Evolutionary conservation across 1,140 invertebrate species (phyloP).

Genomic region (Ceratina japonica): DNA sequence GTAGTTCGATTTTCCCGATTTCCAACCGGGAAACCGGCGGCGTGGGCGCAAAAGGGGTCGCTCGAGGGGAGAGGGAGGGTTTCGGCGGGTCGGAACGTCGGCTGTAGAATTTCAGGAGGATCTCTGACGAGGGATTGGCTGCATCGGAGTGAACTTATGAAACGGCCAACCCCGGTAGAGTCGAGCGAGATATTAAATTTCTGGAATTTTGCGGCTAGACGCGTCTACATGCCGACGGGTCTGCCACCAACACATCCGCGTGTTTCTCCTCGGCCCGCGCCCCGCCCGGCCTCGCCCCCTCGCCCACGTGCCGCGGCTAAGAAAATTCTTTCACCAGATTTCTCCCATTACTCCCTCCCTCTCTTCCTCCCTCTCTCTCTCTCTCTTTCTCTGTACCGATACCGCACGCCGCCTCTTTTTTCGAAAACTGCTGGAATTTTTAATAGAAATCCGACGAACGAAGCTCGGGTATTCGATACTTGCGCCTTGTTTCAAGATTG

Average conservation of each 20-base stretch:
- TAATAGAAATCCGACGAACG: too few species aligned
- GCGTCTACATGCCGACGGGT: constrained; percentile 67
- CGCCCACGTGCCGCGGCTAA: constrained; percentile 38
- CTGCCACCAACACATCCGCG: constrained; percentile 35
- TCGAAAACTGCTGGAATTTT: too few species aligned
- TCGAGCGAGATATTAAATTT: constrained; percentile 79
- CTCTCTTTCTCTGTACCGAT: too few species aligned
- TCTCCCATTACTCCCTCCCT: too few species aligned
- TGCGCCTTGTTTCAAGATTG: too few species aligned
- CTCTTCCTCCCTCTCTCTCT: too few species aligned
- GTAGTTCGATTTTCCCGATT: too few species aligned
- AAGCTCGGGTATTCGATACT: too few species aligned
- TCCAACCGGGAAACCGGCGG: too few species aligned
- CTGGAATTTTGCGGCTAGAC: constrained; percentile 78
- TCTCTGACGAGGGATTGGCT: constrained; percentile 65
- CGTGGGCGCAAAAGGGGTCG: too few species aligned
- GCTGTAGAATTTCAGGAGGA: constrained; percentile 64
- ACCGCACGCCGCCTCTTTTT: too few species aligned
- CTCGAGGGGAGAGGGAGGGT: constrained; percentile 33
- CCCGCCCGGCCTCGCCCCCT: neutral
- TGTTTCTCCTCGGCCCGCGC: neutral
- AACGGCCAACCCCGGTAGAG: constrained; percentile 67
- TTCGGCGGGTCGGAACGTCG: constrained; percentile 52
- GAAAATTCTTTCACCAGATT: constrained; percentile 41
- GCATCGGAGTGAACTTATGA: constrained; percentile 75